Base-by-base conservation (phyloP, 1,140 invertebrate species). In the Brachionus angularis region DNA sequence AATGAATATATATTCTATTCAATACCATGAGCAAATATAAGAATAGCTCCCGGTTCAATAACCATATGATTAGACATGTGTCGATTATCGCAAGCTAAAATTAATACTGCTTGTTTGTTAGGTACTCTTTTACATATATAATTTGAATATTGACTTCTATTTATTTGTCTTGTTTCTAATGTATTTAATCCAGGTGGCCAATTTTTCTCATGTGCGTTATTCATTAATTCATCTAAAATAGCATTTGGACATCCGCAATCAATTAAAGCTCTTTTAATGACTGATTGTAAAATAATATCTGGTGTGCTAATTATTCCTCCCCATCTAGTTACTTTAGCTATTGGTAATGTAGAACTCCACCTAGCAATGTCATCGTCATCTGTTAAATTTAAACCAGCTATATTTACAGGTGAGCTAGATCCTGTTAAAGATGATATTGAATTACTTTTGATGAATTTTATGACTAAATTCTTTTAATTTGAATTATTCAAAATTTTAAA, bases 1-100 rank as follows among this genome's bases (percentile, higher is more conserved):
- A 10, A 3, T 58, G 7, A 1, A 62, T 42, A 5, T 42, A 53
- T 16, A 3, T 16, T 21, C 23, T 75, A 92, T 83, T 95, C 93
- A 70, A 96, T 92, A 72, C 93, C 93, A 83, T 96, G 93, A 62
- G 93, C 93, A 84, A 97, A 97, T 76, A 97, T 97, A 92, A 97
- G 95, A 14, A 96, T 91, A 73, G 96, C 85, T n/a, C 93, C 93
- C 3, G 93, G 93, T 75, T 95, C 91, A 31, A 93, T 85, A 85
- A 96, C 92, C 87, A 96, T 91, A 75, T 96, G 91, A 74, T 92
- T 91, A 73, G 90, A 88, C 85, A 97, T 92, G 78, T 96, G 93
- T 27, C 86, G 85, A 79, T 97, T 97, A 80, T 97, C 93, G 80
- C 91, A 94, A 72, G 89, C 88, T 75, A 96, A 86, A 27, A 96